Base-by-base conservation (phyloP, 2,113 vertebrate genomes). In the Microtus ochrogaster region DNA sequence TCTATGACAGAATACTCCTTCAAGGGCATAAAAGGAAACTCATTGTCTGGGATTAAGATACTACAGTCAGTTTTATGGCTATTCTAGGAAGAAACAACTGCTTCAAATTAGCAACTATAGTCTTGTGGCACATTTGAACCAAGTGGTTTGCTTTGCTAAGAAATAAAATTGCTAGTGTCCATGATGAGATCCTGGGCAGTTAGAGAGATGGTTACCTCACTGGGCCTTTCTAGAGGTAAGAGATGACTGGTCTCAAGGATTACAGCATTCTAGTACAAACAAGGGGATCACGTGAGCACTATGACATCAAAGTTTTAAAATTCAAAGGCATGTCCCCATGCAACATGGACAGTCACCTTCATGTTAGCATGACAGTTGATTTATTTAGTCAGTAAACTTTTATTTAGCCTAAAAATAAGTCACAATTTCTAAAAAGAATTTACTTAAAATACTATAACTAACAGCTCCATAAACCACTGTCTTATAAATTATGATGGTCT, bases 1-100 rank as follows among this genome's bases (percentile, higher is more conserved):
- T 55, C 70, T 79, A 92, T 55, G 36, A 41, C n/a, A 33, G 58
- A 93, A 74, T 65, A 90, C 73, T 85, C 85, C 88, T 87, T 55
- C 58, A 47, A 44, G 58, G 47, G 61, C 92, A 92, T 89, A 96
- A 96, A 92, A 96, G 47, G 90, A 93, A 98, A 92, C 88, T 86
- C 73, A 92, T 1, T 87, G 97, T 89, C 88, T 94, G 68, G 94
- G 84, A 96, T 94, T 92, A 92, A 97, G 89, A 93, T 82, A 91
- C 89, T 66, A 90, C 61, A 96, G 95, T 94, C 94, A 82, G 94
- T 93, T 94, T 92, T 95, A 88, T 78, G 77, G 94, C 93, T 96
- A 96, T 96, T 97, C 96, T 97, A 97, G 77, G 97, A 94, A 96
- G 91, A 97, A 89, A 96, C 96, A 97, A 97, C 93, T 91, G 92